Percentiles rank a stretch among this genome's conserved stretches.
phyloP scores from a whole-genome alignment of 1,140 invertebrate species.

The Euwallacea fornicatus region DNA sequence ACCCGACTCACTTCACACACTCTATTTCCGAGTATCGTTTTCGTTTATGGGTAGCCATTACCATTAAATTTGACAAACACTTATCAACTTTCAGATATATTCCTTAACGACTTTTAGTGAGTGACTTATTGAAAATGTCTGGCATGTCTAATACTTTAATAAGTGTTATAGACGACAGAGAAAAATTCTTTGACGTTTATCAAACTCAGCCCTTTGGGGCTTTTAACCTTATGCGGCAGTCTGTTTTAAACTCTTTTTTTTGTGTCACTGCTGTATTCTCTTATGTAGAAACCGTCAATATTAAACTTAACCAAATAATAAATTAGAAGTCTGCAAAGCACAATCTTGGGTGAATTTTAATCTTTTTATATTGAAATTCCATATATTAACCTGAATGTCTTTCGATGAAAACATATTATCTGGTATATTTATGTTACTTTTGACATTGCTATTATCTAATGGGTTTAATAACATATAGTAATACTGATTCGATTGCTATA shows the following conservation, averaged over 20 bases:
- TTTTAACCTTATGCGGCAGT: not conserved
- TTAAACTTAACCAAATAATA: no score
- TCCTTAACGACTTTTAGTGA: conserved; percentile 27
- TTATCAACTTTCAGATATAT: conserved; percentile 22
- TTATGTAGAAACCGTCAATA: no score
- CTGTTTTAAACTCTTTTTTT: no score
- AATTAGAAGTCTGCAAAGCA: no score
- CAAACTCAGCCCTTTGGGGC: conserved; percentile 1
- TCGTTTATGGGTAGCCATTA: conserved; percentile 9
- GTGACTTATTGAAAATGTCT: conserved; percentile 28
- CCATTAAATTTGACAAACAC: conserved; percentile 19
- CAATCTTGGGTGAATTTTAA: no score
- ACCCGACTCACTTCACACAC: no score
- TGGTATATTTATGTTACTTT: conserved; percentile 22
- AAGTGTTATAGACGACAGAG: conserved; percentile 9
- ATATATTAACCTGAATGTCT: no score
- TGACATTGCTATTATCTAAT: conserved; percentile 19
- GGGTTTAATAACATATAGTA: not conserved
- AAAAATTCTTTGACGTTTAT: conserved; percentile 20
- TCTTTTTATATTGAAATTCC: no score
- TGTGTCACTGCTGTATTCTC: no score
- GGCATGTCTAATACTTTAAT: conserved; percentile 17
- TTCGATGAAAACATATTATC: not conserved
- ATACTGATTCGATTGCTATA: no score
- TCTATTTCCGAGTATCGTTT: no score